Evolutionary conservation across 2,113 vertebrate genomes (phyloP), one percentile per base, ranked within the genome.

Genomic region (Salvelinus namaycush): DNA sequence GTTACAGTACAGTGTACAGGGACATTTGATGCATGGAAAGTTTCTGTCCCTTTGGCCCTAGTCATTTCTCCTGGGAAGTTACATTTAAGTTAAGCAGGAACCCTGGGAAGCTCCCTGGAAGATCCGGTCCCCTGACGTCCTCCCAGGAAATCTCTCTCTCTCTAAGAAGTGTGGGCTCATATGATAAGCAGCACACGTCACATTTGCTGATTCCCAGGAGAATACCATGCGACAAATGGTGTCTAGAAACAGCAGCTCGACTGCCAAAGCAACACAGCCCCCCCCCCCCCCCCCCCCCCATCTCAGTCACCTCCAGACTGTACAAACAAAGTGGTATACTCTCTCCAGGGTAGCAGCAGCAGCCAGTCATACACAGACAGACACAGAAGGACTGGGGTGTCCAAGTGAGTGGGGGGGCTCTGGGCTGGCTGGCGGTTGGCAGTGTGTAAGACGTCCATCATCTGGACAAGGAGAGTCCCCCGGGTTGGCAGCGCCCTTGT

Each of bases 281-380:
- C 68, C 59, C 29, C 22, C 5, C 54, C 9, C 16, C 3, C 16
- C 16, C 24, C 18, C 11, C 22, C 22, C 0, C 16, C 57, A 60
- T 60, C 57, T 60, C 57, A 60, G 16, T 72, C 71, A 34, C 14
- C 59, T n/a, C 20, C 24, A 24, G 59, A 26, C 20, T 34, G 9
- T 24, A 68, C 26, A 71, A 77, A 76, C 73, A 59, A n/a, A 54
- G 39, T 57, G 14, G 14, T 7, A 14, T 20, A 1, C 54, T 20
- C 54, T 20, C 54, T 57, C 54, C 54, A 57, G 59, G 59, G n/a
- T 22, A 22, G 59, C n/a, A 62, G 59, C n/a, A 62, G 59, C 75
- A 76, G 74, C 72, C 59, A 34, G 51, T 34, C 7, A 39, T 20
- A 66, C 31, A 12, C 59, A 73, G 16, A 44, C 59, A 73, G 18